These are phyloP conservation scores for Mugil cephalus DNA, from an alignment of 2,113 vertebrate genomes.

Conservation along the genomic window DNA sequence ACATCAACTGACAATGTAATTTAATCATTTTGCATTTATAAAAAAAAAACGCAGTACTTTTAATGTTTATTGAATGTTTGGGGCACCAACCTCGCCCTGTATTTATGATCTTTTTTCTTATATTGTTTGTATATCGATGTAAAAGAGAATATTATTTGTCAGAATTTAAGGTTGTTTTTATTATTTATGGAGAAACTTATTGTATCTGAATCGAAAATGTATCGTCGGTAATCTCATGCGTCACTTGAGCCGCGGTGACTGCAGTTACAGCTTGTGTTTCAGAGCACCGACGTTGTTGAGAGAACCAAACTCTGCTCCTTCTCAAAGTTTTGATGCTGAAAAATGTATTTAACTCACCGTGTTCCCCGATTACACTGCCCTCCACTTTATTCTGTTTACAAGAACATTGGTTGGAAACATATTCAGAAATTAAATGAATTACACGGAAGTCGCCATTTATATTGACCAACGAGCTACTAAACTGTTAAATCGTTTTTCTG, in stretches of 20 bases:
- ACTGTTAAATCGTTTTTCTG: neutral
- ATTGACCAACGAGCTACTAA: conserved; percentile 35
- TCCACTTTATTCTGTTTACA: conserved; percentile 10
- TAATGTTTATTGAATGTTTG: conserved; percentile 74
- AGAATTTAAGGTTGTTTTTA: conserved; percentile 64
- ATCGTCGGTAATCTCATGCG: conserved; percentile 32
- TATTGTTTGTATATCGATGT: conserved; percentile 75
- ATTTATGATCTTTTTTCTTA: conserved; percentile 76
- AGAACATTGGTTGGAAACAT: neutral
- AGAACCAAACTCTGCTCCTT: neutral
- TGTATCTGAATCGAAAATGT: conserved; percentile 60
- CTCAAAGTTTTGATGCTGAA: neutral
- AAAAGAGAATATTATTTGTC: conserved; percentile 77
- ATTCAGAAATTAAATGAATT: conserved; percentile 1
- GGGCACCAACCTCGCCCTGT: conserved; percentile 50
- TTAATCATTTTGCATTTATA: conserved; percentile 64
- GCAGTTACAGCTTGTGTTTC: conserved; percentile 54
- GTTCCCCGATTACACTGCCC: conserved; percentile 11
- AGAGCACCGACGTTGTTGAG: conserved; percentile 5
- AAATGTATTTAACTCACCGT: conserved; percentile 24
- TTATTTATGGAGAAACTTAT: conserved; percentile 74
- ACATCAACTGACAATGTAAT: conserved; percentile 49
- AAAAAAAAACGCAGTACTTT: conserved; percentile 55
- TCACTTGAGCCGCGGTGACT: conserved; percentile 36
- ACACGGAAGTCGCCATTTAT: neutral